Base-by-base conservation (phyloP, 2,113 vertebrate genomes). In the Copsychus sechellarum region DNA sequence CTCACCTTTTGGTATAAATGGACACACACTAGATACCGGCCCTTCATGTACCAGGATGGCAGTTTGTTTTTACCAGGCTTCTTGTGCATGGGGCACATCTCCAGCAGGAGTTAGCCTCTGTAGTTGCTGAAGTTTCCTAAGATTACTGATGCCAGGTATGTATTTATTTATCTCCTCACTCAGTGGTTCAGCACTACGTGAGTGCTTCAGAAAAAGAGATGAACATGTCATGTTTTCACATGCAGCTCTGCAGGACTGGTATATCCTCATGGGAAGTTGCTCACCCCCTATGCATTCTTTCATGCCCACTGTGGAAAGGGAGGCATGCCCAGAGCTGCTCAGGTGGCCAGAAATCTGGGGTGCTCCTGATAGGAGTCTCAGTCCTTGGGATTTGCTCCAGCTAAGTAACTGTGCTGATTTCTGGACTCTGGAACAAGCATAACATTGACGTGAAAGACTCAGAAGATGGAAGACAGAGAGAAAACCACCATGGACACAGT, bases 241-340 rank as follows among this genome's bases (percentile, higher is more conserved):
- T 3, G 15, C 22, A 69, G n/a, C n/a, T 74, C 81, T 76, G 14
- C 23, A 82, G 61, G 53, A 65, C 74, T 18, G 5, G 40, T 50
- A 53, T 23, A 26, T 69, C n/a, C 20, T 67, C 19, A 22, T 4
- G 21, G 48, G 74, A 73, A 79, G 14, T 72, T 3, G 0, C 22
- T 78, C 11, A 51, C 4, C 5, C 2, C 8, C 28, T 61, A 13
- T 0, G 1, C 23, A 13, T 74, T 51, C 43, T 11, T 4, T 45
- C 0, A 0, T 60, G 29, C 29, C 34, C 0, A 1, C 56, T 48
- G 21, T 43, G 36, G 72, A 85, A 78, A 34, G 26, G 31, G 53
- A 88, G 13, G 25, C 0, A 1, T 72, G 28, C 33, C n/a, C 8
- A 40, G 57, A 82, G 40, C 36, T 81, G 50, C 71, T 45, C 10